Conservation (phyloP, 2,888 invertebrate genomes). For the Machimus rusticus region DNA sequence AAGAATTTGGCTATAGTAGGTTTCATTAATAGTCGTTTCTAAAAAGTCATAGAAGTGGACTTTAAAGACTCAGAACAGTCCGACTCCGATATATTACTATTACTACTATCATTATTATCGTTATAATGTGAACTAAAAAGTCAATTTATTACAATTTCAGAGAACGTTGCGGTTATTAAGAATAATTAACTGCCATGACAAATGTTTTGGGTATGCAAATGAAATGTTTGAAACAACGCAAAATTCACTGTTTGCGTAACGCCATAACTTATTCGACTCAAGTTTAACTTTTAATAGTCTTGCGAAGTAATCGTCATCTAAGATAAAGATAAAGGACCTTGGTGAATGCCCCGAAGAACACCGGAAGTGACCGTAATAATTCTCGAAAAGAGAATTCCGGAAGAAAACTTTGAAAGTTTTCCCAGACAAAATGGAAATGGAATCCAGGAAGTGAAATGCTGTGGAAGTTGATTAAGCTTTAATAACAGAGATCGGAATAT, state of each 20-base stretch:
- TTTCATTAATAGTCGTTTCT: neutral
- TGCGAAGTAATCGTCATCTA: neutral
- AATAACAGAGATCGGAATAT: neutral
- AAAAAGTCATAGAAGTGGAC: neutral
- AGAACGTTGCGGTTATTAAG: neutral
- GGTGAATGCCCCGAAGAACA: neutral
- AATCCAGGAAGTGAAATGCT: neutral
- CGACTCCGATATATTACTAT: neutral
- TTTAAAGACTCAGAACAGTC: neutral
- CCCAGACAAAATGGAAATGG: neutral
- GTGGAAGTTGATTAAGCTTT: neutral
- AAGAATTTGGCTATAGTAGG: no score
- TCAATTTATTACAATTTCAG: neutral
- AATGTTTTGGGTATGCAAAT: neutral
- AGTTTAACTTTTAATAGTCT: neutral
- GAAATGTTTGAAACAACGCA: neutral
- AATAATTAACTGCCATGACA: neutral
- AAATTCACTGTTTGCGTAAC: neutral
- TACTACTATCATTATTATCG: neutral
- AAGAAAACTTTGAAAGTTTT: neutral
- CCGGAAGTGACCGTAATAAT: neutral
- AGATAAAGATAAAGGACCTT: neutral
- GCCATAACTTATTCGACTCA: neutral
- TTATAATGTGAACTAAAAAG: neutral
- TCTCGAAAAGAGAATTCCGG: neutral